These are phyloP conservation scores for Spizella passerina DNA, from an alignment of 2,797 vertebrate genomes.

Conservation along the genomic window DNA sequence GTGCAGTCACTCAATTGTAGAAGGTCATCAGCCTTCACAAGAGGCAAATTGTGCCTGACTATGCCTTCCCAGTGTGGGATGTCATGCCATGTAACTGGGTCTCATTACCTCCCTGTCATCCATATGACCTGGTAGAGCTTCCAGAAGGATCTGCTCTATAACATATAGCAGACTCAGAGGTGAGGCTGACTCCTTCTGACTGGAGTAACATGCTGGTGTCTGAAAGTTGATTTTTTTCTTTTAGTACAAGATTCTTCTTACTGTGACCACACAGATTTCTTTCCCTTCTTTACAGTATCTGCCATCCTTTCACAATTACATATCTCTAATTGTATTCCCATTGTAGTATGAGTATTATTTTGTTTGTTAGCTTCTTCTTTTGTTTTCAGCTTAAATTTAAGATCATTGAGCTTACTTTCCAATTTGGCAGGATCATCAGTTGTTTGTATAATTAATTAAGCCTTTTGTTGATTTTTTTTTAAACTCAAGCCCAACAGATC, in stretches of 20 bases:
- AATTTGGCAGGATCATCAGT: conserved; percentile 54
- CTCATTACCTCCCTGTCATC: not conserved
- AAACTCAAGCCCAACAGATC: conserved; percentile 3
- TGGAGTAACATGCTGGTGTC: not conserved
- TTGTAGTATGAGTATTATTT: conserved; percentile 29
- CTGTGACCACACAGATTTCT: not conserved
- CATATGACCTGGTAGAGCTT: not conserved
- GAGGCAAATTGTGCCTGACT: not conserved
- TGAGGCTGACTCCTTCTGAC: not conserved
- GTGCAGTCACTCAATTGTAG: rapidly evolving
- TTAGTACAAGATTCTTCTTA: not conserved
- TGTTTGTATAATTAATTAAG: conserved; percentile 67
- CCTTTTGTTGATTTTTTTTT: not conserved
- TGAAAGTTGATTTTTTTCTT: not conserved
- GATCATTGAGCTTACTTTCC: conserved; percentile 62
- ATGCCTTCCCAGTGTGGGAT: not conserved
- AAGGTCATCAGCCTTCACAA: not conserved
- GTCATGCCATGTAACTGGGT: not conserved
- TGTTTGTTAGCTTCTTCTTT: conserved; percentile 11
- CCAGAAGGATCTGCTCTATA: not conserved
- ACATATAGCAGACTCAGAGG: not conserved
- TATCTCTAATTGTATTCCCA: not conserved
- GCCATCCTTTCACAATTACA: not conserved
- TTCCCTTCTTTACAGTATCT: not conserved
- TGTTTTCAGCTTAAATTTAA: conserved; percentile 58